Base-by-base conservation (phyloP, 2,113 vertebrate species). In the Pimephales promelas region DNA sequence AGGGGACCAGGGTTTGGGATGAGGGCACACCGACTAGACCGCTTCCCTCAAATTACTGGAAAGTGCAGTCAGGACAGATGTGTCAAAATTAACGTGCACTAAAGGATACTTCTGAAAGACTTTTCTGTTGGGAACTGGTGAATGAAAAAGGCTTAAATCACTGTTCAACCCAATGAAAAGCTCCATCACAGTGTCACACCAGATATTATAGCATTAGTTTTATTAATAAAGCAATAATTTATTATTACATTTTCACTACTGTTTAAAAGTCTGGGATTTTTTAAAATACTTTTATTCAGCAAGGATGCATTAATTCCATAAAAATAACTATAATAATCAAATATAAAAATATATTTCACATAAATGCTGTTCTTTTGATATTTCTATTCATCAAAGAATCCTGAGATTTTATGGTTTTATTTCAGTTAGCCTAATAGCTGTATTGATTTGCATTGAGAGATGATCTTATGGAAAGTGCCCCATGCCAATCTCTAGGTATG, bases 21-120 rank as follows among this genome's bases (percentile, higher is more conserved):
- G 61, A 31, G 10, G 28, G 28, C 40, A 70, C 6, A 9, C 71
- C 6, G 43, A 9, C 16, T 16, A 18, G 36, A 76, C 62, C 20
- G 26, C 10, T 24, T 72, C 20, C 31, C 54, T 52, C 26, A 18
- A 20, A 54, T n/a, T 59, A 5, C 6, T 71, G 72, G 24, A 68
- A 59, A 45, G 76, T 31, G 57, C 74, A 74, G 20, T 59, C 34
- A 62, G 71, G 57, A 20, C 26, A 24, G 81, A 72, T 24, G 20
- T 78, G 5, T 16, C 71, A 78, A 66, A 82, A 84, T 72, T 40
- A 40, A 76, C 31, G 82, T 66, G 66, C 78, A 40, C 62, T 73
- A 18, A 52, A 40, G n/a, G 5, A n/a, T 79, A 10, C 13, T 10
- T 83, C 16, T 31, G 28, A 61, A 83, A 43, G n/a, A 49, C 64